Evolutionary conservation across 2,888 invertebrate species (phyloP), one percentile per base, ranked within the genome.

Genomic region (Cheilosia vulpina): DNA sequence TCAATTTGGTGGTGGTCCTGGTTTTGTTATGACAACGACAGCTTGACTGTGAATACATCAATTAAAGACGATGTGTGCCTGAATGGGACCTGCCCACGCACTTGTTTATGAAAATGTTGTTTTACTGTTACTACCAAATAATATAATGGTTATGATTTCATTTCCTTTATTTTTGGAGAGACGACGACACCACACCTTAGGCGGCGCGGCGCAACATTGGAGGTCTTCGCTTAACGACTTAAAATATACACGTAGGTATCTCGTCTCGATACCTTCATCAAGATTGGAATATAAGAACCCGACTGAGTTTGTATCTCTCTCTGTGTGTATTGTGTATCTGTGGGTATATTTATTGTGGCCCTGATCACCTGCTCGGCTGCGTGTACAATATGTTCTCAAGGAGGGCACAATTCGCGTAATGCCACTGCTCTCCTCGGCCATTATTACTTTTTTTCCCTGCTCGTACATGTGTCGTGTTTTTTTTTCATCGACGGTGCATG

Each of bases 61-160:
- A 78, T 78, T 71, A 78, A 55, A 76, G 43, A 34, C 76, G 47
- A 76, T 52, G 27, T 63, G 21, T 58, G 38, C 63, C 52, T 66
- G 62, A 72, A 83, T 72, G 82, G 72, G 60, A 83, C 73, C 68
- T 73, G 69, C 80, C 84, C 80, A 84, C 84, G 80, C 75, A 50
- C 63, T 69, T 45, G 43, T 45, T 31, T 66, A 17, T 41, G 58
- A 41, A 73, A 73, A 66, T 73, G 72, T 73, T 80, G 80, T 73
- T 80, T 79, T 73, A 84, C 84, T 65, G 84, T 84, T 78, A 84
- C 73, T 79, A 83, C 57, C 72, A 66, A 82, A 66, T 47, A 72
- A 79, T 83, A 80, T 72, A 60, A 79, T 75, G 79, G 78, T 84
- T 84, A 84, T 84, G 75, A 78, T 72, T 84, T 82, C 72, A 82